Evolutionary conservation across 2,797 vertebrate genomes (phyloP).

Genomic region (Anabacerthia variegaticeps): DNA sequence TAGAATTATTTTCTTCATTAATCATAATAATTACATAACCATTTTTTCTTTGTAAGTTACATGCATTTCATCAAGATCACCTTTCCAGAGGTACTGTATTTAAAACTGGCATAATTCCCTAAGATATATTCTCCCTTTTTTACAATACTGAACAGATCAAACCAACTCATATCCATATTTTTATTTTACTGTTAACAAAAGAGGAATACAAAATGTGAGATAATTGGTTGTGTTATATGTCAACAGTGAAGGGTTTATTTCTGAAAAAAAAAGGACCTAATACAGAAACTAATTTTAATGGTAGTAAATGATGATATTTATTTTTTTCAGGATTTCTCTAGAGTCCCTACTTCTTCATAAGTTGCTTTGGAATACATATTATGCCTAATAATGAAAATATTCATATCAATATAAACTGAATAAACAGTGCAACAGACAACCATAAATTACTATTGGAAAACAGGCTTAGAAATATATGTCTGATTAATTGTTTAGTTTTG

Average conservation of each 20-base stretch:
- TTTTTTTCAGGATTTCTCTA: neutral
- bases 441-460: neutral
- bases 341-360: neutral
- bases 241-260: neutral
- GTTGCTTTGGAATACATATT: neutral
- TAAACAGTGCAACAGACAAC: neutral
- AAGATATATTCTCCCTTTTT: neutral
- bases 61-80: neutral
- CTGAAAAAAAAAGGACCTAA: neutral
- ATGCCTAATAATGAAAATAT: neutral
- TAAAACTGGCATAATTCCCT: neutral
- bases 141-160: neutral
- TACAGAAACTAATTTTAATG: neutral
- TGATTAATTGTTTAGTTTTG: neutral
- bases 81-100: neutral
- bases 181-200: neutral
- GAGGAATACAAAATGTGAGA: neutral
- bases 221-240: neutral
- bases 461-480: neutral
- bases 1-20: neutral
- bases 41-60: neutral
- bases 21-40: neutral
- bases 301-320: neutral
- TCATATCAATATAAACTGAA: neutral
- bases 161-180: neutral